Base-by-base conservation (phyloP, 1,140 invertebrate species). In the Aplysia californica region DNA sequence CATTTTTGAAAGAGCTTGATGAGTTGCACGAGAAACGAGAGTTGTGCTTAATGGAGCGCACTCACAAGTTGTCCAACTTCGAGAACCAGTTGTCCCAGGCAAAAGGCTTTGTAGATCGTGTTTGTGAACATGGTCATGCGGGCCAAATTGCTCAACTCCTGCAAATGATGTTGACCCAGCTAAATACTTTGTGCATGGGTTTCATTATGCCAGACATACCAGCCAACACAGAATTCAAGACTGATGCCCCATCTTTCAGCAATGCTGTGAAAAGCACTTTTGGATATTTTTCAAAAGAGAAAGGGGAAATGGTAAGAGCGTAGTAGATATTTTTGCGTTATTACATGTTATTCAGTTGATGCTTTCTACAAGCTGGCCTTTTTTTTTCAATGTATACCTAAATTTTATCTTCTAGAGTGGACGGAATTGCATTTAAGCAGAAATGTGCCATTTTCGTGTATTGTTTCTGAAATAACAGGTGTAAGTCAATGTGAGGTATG, bases 11-110 rank as follows among this genome's bases (percentile, higher is more conserved):
- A 76, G 94, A 96, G 85, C 91, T 97, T 23, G 94, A 95, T 80
- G 92, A 93, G 80, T 88, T 96, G 65, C 96, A 97, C 87, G 95
- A 94, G 36, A 93, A 94, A 83, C 92, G 95, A 79, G 96, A 97
- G 89, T 90, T 97, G 3, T 94, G 94, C 87, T 93, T 96, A 29
- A 96, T 96, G 95, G 95, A 96, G 82, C 91, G 94, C 41, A 94
- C 95, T 85, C 93, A 96, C 77, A 92, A 91, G 77, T 91, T 96
- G 64, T 94, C 95, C 85, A 94, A 95, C 86, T 93, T 93, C 3
- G 92, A 94, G 77, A 95, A 94, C 77, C 94, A 93, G 82, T 94
- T 97, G 75, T 94, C 96, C 84, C 94, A 95, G 87, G 95, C 95
- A 23, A 75, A 75, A 66, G 36, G 65, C 18, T 97, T 96, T 85